Base-by-base conservation (phyloP, 1,140 invertebrate genomes). In the Matsumurasca onukii region DNA sequence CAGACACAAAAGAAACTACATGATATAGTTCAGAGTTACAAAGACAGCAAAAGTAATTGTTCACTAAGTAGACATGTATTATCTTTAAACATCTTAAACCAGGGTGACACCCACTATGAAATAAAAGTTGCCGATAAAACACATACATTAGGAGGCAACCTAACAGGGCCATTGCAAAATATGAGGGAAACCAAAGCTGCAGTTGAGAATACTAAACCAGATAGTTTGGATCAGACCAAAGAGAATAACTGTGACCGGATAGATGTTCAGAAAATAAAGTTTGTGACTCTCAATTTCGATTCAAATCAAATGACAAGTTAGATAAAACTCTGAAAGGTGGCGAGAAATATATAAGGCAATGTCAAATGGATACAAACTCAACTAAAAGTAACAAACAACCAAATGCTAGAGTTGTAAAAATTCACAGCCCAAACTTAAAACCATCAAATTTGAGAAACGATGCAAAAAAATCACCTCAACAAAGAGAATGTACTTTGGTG, bases 401-500 rank as follows among this genome's bases (percentile, higher is more conserved):
- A 39, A 9, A 39, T 39, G 34, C 17, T 17, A 39, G 34, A 39
- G n/a, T n/a, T n/a, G n/a, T 39, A 39, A 39, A 39, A 39, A 39
- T 39, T 9, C 5, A 39, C 34, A 39, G 17, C 5, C 5, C 5
- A 39, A 39, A 5, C 5, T 17, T 39, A 17, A 17, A 9, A 39
- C 5, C 5, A 39, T n/a, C n/a, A 39, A 39, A 39, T 9, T 39
- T 9, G 5, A 39, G 17, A 17, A 9, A 9, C 34, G 5, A 39
- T 39, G 34, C 5, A 39, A 39, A 39, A 39, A 17, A 39, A 39
- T 39, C 5, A 39, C 34, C 34, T 17, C 34, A 9, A 5, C 55
- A 29, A 29, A 59, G 25, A 27, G 55, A 59, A 5, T 59, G 55
- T 27, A 59, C 15, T n/a, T 59, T 59, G 24, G 55, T 59, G 15